Evolutionary conservation across 30 jellyfish, hydroid and myxozoan genomes (phyloP), one percentile per base, ranked within the genome.

Genomic region (Pseudorhiza aurosa): DNA sequence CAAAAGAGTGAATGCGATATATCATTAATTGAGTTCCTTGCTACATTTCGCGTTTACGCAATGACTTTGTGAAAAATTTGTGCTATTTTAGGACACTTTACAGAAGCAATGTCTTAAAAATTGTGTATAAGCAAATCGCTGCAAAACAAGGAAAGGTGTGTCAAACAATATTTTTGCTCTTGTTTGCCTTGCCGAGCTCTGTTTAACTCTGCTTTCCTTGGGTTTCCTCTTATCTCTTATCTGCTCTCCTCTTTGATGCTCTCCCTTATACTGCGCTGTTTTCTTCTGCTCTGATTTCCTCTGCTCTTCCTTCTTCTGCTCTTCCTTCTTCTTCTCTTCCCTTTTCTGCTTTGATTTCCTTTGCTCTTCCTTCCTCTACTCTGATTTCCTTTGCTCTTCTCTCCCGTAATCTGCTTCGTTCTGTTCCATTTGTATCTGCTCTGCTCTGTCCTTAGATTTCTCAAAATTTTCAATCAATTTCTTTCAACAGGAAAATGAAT

Each of bases 51-150:
- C n/a, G n/a, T n/a, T n/a, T n/a, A n/a, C n/a, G n/a, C n/a, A n/a
- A n/a, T n/a, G n/a, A n/a, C n/a, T n/a, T n/a, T n/a, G n/a, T n/a
- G n/a, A n/a, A n/a, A n/a, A n/a, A n/a, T n/a, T n/a, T n/a, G n/a
- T n/a, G n/a, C n/a, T n/a, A n/a, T n/a, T 62, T 26, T 28, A 82
- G 94, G 72, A 57, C 86, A 19, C 27, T 74, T 39, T 88, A 77
- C 77, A 73, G 71, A 35, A 62, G 40, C 30, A 94, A 88, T 24
- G 85, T 88, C 1, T 47, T 88, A 59, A 79, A 72, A 46, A 71
- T 79, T 24, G 87, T 88, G n/a, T 88, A 59, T 82, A 78, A 88
- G 37, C 94, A 69, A 46, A 88, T 88, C 29, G 78, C 77, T 27
- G 83, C 96, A 29, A 40, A 51, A 9, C 65, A 80, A 14, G 90